A percentile compares a stretch with the other conserved stretches of the same genome.
phyloP scores from a whole-genome alignment of 2,113 vertebrate genomes.

The Carassius auratus region DNA sequence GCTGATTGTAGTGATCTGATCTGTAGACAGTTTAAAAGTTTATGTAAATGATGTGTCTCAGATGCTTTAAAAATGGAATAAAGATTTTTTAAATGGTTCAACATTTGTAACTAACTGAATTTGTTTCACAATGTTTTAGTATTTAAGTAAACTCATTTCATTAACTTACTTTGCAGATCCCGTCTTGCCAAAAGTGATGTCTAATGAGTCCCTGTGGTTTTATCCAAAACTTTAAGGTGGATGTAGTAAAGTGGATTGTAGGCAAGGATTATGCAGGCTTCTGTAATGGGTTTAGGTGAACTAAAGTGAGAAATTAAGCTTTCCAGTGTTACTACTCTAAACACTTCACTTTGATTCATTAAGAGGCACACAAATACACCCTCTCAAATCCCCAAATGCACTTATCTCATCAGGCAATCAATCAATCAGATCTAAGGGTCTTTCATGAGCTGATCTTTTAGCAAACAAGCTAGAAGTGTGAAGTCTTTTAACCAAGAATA shows the following conservation, averaged over 20 bases:
- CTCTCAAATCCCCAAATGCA: background rate
- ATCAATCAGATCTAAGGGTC: background rate
- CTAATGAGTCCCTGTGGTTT: background rate
- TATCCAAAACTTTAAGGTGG: background rate
- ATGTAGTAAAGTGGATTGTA: conserved; percentile 13
- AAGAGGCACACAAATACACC: conserved; percentile 9
- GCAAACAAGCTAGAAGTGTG: background rate
- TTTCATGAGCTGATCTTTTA: conserved; percentile 9
- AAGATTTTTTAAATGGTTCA: conserved; percentile 64
- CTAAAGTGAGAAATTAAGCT: background rate
- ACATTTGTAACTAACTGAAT: background rate
- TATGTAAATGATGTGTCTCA: conserved; percentile 70
- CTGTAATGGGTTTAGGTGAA: conserved; percentile 39
- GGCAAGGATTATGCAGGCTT: conserved; percentile 21
- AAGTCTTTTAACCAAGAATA: background rate
- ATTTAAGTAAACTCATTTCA: background rate
- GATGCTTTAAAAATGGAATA: conserved; percentile 70
- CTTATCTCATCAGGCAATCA: background rate
- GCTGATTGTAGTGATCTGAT: conserved; percentile 55
- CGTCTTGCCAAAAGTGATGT: background rate
- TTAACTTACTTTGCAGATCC: background rate
- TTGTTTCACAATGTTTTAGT: background rate
- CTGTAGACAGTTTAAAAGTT: conserved; percentile 66
- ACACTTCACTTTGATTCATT: background rate
- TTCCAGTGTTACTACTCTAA: conserved; percentile 17